phyloP scores from a whole-genome alignment of 2,113 vertebrate genomes.

The Chelonoidis abingdonii region DNA sequence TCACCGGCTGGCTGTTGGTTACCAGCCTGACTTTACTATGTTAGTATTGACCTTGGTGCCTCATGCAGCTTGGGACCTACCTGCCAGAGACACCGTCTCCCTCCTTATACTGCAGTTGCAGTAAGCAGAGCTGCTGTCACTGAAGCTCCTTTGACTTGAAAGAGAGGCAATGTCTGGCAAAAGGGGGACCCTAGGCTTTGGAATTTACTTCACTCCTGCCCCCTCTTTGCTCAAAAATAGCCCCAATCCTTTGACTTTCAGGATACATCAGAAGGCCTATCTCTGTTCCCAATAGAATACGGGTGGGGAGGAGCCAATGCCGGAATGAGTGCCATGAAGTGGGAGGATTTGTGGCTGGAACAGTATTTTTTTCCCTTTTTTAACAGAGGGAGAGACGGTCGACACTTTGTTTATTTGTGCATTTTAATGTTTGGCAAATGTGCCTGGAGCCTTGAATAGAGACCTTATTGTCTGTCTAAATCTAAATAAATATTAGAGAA shows the following conservation, averaged over 20 bases:
- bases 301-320: neutral
- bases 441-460: neutral
- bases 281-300: neutral
- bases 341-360: neutral
- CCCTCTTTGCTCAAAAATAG: neutral
- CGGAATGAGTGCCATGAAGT: neutral
- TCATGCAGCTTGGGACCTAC: neutral
- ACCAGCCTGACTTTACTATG: neutral
- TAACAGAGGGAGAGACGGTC: neutral
- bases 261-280: neutral
- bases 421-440: neutral
- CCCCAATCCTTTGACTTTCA: neutral
- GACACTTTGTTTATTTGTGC: neutral
- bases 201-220: neutral
- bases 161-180: neutral
- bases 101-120: neutral
- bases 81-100: neutral
- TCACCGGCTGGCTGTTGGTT: neutral
- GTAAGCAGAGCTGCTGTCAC: rapidly evolving
- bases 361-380: neutral
- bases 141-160: neutral
- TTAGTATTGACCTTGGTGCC: neutral
- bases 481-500: neutral
- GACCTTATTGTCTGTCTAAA: neutral
- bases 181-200: neutral